Evolutionary conservation across 2,888 invertebrate genomes (phyloP).

Genomic region (Synergus gifuensis): DNA sequence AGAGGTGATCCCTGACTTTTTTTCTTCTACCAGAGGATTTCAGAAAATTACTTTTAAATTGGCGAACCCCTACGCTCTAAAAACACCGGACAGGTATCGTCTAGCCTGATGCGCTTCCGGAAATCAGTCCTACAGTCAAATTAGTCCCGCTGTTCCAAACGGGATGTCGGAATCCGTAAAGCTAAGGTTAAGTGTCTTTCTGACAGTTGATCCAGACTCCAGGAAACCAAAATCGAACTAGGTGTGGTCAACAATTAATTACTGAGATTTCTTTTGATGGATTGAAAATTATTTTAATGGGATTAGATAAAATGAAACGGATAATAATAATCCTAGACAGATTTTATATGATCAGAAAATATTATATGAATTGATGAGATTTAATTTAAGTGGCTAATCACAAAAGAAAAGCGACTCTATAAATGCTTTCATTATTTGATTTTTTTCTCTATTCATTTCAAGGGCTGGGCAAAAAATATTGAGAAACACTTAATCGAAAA

Average conservation of each 20-base stretch:
- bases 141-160: constrained; percentile 41
- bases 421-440: background rate
- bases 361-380: too few species aligned
- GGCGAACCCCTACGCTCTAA: constrained; percentile 61
- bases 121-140: constrained; percentile 41
- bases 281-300: background rate
- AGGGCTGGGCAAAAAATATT: background rate
- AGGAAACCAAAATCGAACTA: constrained; percentile 20
- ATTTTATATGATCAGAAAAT: too few species aligned
- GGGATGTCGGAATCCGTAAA: constrained; percentile 20
- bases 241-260: background rate
- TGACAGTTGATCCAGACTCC: constrained; percentile 25
- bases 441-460: background rate
- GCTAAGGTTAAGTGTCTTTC: constrained; percentile 26
- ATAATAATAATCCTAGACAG: too few species aligned
- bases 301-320: background rate
- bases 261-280: background rate
- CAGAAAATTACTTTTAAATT: constrained; percentile 75
- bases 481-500: background rate
- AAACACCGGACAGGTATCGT: constrained; percentile 62
- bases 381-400: background rate
- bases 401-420: background rate
- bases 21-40: constrained; percentile 57
- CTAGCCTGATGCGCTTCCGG: constrained; percentile 49
- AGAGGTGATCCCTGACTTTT: constrained; percentile 60